Evolutionary conservation across 2,797 vertebrate species (phyloP).

Genomic region (Pantherophis vulpinus): DNA sequence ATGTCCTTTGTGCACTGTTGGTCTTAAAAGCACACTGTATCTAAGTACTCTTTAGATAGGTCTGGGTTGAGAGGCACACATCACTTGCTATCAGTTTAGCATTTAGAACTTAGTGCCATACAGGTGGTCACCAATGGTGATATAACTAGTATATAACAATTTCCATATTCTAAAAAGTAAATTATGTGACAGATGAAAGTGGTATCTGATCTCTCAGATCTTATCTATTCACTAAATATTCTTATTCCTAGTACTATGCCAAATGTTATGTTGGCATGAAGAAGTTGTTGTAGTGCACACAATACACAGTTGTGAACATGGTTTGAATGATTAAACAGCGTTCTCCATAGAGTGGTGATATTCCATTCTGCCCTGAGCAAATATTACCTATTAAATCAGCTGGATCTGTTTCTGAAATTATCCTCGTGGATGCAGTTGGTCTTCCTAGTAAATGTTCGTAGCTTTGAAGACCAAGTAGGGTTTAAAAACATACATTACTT

Average conservation of each 20-base stretch:
- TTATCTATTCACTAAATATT: neutral
- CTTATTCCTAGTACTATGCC: neutral
- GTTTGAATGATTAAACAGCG: neutral
- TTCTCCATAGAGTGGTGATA: neutral
- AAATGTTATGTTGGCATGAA: neutral
- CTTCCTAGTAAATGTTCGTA: neutral
- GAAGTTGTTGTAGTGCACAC: neutral
- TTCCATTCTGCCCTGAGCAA: neutral
- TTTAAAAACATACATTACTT: neutral
- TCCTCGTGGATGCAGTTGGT: neutral
- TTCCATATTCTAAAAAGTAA: neutral
- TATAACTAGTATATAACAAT: neutral
- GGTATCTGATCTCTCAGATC: neutral
- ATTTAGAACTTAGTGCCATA: neutral
- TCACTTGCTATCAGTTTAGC: neutral
- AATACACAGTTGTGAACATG: neutral
- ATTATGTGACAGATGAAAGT: neutral
- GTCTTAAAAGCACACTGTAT: neutral
- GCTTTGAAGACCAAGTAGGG: neutral
- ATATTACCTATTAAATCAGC: neutral
- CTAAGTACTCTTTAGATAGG: constrained; percentile 23
- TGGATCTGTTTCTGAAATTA: neutral
- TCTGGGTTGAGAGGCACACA: neutral
- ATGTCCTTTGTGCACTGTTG: constrained; percentile 27
- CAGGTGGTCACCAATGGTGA: neutral